Evolutionary conservation across 2,888 invertebrate species (phyloP).

Genomic region (Conchocele bisecta): DNA sequence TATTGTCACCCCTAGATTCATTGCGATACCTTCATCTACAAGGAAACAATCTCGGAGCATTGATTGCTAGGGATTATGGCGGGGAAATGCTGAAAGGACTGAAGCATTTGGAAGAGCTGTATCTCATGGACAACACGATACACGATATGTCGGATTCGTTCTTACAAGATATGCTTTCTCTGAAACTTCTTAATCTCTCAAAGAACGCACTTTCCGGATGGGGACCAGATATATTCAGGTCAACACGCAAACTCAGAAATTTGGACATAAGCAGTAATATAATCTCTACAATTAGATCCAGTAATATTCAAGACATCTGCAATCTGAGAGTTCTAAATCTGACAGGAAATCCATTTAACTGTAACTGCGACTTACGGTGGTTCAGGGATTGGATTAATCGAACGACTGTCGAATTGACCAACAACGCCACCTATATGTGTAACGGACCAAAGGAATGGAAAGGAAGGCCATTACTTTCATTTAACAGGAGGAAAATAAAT

Average conservation of each 20-base stretch:
- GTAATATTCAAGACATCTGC: constrained; percentile 86
- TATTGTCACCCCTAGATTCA: constrained; percentile 54
- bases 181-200: constrained; percentile 86
- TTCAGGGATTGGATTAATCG: constrained; percentile 96
- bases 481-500: constrained; percentile 62
- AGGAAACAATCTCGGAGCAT: constrained; percentile 62
- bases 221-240: constrained; percentile 55
- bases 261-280: constrained; percentile 78
- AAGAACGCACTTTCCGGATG: constrained; percentile 85
- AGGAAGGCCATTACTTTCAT: constrained; percentile 60
- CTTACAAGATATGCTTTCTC: constrained; percentile 87
- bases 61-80: constrained; percentile 54
- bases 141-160: constrained; percentile 74
- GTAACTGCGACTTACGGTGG: constrained; percentile 94
- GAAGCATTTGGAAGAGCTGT: constrained; percentile 64
- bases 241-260: constrained; percentile 31
- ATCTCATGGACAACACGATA: constrained; percentile 77
- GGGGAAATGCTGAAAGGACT: constrained; percentile 59
- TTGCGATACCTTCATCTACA: constrained; percentile 62
- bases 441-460: constrained; percentile 64
- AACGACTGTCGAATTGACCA: constrained; percentile 84
- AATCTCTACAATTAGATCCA: constrained; percentile 76
- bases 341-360: constrained; percentile 94
- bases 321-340: constrained; percentile 86
- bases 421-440: constrained; percentile 57